Percentiles rank a stretch among this genome's conserved stretches.
Conservation (phyloP, 2,888 invertebrate genomes). For the Leistus spinibarbis region DNA sequence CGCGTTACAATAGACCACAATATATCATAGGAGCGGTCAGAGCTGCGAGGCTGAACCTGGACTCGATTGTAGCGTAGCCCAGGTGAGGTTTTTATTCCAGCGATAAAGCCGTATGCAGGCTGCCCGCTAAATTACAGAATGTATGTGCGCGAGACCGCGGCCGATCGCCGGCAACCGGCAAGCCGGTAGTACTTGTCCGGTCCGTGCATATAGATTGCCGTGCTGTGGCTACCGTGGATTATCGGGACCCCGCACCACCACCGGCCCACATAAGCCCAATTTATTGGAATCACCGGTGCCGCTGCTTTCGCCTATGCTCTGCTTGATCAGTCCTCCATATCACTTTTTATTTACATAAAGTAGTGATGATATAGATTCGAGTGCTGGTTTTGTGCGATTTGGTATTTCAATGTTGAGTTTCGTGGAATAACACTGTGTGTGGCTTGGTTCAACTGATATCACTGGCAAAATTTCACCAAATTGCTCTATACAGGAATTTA, state of each 20-base stretch:
- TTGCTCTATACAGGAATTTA: no score
- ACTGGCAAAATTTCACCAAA: no score
- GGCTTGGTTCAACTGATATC: background rate
- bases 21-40: conserved; percentile 18
- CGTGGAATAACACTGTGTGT: no score
- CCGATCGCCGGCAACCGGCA: background rate
- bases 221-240: conserved; percentile 54
- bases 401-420: background rate
- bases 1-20: conserved; percentile 3
- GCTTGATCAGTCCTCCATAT: background rate
- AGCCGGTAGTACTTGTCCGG: background rate
- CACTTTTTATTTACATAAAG: background rate
- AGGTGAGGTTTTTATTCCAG: conserved; percentile 36
- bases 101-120: conserved; percentile 36
- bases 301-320: background rate
- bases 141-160: background rate
- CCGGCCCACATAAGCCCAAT: conserved; percentile 51
- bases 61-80: no score
- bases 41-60: background rate
- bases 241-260: conserved; percentile 46
- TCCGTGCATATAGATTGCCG: conserved; percentile 12
- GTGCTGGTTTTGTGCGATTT: background rate
- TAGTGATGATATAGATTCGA: background rate
- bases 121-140: background rate
- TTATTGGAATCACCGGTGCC: conserved; percentile 51